Base-by-base conservation (phyloP, 2,888 invertebrate species). In the Clistopyga incitator region DNA sequence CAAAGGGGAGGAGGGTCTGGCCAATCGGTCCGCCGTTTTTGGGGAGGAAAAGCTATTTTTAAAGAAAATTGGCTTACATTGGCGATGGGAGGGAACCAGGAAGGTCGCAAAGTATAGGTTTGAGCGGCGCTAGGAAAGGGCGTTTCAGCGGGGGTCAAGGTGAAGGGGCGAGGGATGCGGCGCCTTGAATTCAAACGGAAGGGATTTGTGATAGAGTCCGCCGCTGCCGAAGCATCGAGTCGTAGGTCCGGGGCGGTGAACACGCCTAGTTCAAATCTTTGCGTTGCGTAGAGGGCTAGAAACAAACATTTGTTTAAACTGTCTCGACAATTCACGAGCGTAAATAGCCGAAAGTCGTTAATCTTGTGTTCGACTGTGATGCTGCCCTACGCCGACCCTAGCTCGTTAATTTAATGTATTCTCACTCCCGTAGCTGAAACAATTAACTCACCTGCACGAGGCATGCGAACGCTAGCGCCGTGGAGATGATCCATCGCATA, bases 291-390 rank as follows among this genome's bases (percentile, higher is more conserved):
- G 76, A 47, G 34, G 47, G 25, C 18, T 78, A 45, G 84, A 86
- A 86, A 90, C 90, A 90, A 91, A 91, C 90, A 90, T 90, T 91
- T 90, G 90, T 91, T 91, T 89, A 90, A 91, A 90, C 87, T 89
- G 88, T 86, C 86, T 88, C 88, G 88, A 87, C 90, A 88, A 90
- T 89, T 90, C 90, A 88, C 85, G 88, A 87, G 78, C 89, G 83
- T 90, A 89, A 90, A 90, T 91, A 90, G 86, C 87, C 86, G 79
- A 76, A 23, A 84, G 85, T 91, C 91, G 91, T 91, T 91, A 90
- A 91, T 91, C 91, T 90, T 90, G 86, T 86, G 87, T 87, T 87
- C 83, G 83, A 86, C 80, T 82, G 85, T 38, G 80, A 84, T 86
- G 47, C 64, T 86, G 23, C 56, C 71, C 54, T 64, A 42, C 64